Base-by-base conservation (phyloP, 2,888 invertebrate species). In the Ganaspis brasiliensis region DNA sequence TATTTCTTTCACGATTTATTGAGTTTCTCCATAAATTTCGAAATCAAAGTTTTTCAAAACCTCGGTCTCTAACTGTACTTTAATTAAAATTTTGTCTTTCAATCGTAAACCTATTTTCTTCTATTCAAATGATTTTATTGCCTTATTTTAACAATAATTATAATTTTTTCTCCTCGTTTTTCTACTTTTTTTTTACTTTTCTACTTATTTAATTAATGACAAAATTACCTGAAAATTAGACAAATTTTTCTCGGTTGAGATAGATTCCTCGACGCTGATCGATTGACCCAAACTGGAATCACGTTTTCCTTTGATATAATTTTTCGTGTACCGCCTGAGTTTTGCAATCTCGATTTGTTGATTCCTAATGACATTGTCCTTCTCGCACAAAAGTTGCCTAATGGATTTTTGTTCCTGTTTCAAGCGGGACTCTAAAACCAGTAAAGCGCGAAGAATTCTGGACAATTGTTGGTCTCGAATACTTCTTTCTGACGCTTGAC, bases 381-480 rank as follows among this genome's bases (percentile, higher is more conserved):
- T 95, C 87, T 95, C 95, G 78, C 93, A 93, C 19, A 96, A 92
- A 71, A 95, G 93, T 75, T 94, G 93, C 77, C 94, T 93, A 82
- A 96, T 95, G 85, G 94, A 94, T 84, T 95, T 94, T 88, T 96
- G 96, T 89, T 96, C 96, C 88, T 95, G 94, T 67, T 94, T 93
- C 26, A 96, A 92, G 9, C 95, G 93, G 9, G 95, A 95, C 90
- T 96, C 96, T 71, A 96, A 93, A 55, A 95, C 93, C 55, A 96
- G 93, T 75, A 96, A 91, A 3, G 96, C 95, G 63, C 95, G 93
- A 8, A 96, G 92, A 35, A 96, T 95, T 80, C 94, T 93, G 4
- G 95, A 94, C 31, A 96, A 92, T 87, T 96, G 96, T 87, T 94
- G 94, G 90, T 96, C 95, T 55, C 95, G 92, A 5, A 95, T 92